phyloP scores from a whole-genome alignment of 2,888 invertebrate genomes.

The Cacoxenus indagator region DNA sequence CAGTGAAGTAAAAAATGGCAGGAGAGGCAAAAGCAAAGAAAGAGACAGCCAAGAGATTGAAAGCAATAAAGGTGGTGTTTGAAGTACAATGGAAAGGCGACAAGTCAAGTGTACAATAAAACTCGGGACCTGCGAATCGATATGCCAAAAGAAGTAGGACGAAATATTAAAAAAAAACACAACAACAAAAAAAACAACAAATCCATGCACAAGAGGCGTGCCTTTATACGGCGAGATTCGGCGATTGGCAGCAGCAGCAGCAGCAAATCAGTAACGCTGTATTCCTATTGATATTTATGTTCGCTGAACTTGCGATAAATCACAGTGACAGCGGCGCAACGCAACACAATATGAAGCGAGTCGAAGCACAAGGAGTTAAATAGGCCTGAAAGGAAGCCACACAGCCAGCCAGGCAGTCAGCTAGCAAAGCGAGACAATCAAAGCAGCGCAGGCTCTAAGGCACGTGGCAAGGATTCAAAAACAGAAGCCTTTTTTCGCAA shows the following conservation, averaged over 20 bases:
- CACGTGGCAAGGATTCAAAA: constrained; percentile 17
- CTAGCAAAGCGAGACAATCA: not conserved
- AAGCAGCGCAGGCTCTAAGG: not conserved
- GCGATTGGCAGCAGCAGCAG: constrained; percentile 4
- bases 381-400: not conserved
- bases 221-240: not conserved
- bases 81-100: not conserved
- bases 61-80: not conserved
- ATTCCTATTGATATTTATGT: constrained; percentile 55
- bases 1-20: not conserved
- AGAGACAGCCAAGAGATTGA: constrained; percentile 31
- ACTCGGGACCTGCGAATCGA: constrained; percentile 47
- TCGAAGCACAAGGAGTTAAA: constrained; percentile 3
- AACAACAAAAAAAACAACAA: constrained; percentile 27
- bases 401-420: not conserved
- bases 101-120: constrained; percentile 57
- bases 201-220: not conserved
- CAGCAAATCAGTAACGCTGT: constrained; percentile 39
- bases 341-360: too few relatives aligned
- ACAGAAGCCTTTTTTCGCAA: too few relatives aligned
- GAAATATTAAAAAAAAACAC: constrained; percentile 18
- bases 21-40: constrained; percentile 25
- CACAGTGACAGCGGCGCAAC: constrained; percentile 34
- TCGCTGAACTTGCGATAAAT: constrained; percentile 52
- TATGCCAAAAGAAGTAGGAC: constrained; percentile 45